Base-by-base conservation (phyloP, 2,888 invertebrate species). In the Stegana nigrithorax region DNA sequence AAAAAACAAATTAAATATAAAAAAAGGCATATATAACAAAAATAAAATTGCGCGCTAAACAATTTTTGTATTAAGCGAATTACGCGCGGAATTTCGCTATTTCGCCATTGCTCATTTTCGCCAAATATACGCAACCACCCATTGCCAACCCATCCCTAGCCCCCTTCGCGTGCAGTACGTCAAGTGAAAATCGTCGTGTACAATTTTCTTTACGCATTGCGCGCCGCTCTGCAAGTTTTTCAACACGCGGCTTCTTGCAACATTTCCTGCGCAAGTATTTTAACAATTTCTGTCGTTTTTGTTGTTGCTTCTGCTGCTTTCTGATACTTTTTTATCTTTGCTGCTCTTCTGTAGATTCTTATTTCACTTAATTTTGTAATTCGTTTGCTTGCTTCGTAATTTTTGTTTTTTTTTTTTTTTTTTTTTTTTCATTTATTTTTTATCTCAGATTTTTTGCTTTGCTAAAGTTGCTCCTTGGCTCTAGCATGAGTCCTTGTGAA, bases 401-500 rank as follows among this genome's bases (percentile, higher is more conserved):
- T n/a, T n/a, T n/a, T 1, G n/a, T n/a, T 42, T 42, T 42, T 42
- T 42, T 42, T 42, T 4, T 4, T 39, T 10, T 1, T 39, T 2
- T 42, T 10, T 39, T n/a, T 39, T 39, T 6, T 39, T 10, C 14
- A 17, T n/a, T 6, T 8, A 7, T 8, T n/a, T 4, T 36, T 36
- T 36, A n/a, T 36, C 4, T n/a, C n/a, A 36, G 36, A 36, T n/a
- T 17, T 44, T 44, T 23, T 47, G 12, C 23, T 6, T 47, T 47
- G n/a, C 23, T 47, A 77, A 76, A 76, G 65, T 79, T 76, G 68
- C 78, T 79, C 79, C 79, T 79, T 72, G 70, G 71, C 56, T 47
- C 23, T 6, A 32, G 53, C 47, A 66, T 66, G 42, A 63, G n/a
- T n/a, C n/a, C 42, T 47, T 60, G 60, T 62, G 57, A 67, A 66